phyloP scores from a whole-genome alignment of 2,797 vertebrate species.

The Garrulus glandarius region DNA sequence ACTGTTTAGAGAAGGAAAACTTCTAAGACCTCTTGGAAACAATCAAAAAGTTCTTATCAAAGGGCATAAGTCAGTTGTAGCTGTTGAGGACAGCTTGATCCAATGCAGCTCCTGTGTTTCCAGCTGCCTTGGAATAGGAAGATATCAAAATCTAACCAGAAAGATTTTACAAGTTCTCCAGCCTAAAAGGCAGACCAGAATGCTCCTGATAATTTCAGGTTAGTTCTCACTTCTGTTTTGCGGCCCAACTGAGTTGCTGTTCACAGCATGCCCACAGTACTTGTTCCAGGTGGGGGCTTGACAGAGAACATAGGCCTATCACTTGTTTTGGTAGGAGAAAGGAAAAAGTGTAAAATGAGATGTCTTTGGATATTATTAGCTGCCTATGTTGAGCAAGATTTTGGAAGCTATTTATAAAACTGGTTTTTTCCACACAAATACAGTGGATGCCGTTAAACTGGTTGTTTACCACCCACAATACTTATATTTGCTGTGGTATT shows the following conservation, averaged over 20 bases:
- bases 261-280: neutral
- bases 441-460: neutral
- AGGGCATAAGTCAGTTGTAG: neutral
- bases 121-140: neutral
- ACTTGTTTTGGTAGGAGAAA: neutral
- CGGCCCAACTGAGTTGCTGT: neutral
- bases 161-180: neutral
- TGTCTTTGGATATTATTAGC: neutral
- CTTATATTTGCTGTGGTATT: neutral
- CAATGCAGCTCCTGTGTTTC: neutral
- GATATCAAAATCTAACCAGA: neutral
- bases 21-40: neutral
- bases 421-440: neutral
- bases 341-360: neutral
- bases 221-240: neutral
- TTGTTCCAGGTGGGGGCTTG: neutral
- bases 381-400: neutral
- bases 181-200: neutral
- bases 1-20: neutral
- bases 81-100: neutral
- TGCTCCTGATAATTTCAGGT: neutral
- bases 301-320: neutral
- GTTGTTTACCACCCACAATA: constrained; percentile 28
- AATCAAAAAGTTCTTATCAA: neutral
- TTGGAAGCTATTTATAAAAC: constrained; percentile 15